Evolutionary conservation across 2,797 vertebrate species (phyloP).

Genomic region (Paedocypris micromegethes): DNA sequence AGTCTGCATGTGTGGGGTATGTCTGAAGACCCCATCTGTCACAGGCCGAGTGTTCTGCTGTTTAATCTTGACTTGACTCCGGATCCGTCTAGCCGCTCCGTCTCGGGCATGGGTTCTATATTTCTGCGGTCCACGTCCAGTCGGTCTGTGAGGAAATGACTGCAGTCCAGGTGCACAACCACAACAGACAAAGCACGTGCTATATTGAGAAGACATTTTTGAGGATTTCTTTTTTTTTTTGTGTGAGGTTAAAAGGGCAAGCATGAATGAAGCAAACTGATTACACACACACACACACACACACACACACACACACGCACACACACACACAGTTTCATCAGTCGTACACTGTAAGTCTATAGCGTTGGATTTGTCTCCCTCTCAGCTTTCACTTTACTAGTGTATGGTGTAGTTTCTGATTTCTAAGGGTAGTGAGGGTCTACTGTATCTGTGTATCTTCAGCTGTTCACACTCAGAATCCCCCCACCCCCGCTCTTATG

Average conservation of each 20-base stretch:
- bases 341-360: conserved; percentile 40
- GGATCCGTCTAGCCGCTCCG: conserved; percentile 37
- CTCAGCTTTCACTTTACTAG: conserved; percentile 46
- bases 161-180: conserved; percentile 32
- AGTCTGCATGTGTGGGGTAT: conserved; percentile 34
- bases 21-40: conserved; percentile 35
- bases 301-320: conserved; percentile 13
- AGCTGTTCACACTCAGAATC: conserved; percentile 63
- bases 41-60: conserved; percentile 14
- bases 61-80: conserved; percentile 19
- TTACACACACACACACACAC: conserved; percentile 14
- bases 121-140: conserved; percentile 32
- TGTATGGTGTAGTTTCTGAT: conserved; percentile 39
- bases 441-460: conserved; percentile 60
- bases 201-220: conserved; percentile 25
- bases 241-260: conserved; percentile 13
- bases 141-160: conserved; percentile 23
- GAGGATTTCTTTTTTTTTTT: conserved; percentile 32
- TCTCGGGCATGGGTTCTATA: conserved; percentile 38
- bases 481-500: conserved; percentile 14
- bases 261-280: conserved; percentile 13
- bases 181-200: conserved; percentile 16
- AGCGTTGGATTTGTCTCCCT: conserved; percentile 32
- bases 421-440: conserved; percentile 47
- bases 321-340: conserved; percentile 18